Base-by-base conservation (phyloP, 2,888 invertebrate genomes). In the Hemaris fuciformis region DNA sequence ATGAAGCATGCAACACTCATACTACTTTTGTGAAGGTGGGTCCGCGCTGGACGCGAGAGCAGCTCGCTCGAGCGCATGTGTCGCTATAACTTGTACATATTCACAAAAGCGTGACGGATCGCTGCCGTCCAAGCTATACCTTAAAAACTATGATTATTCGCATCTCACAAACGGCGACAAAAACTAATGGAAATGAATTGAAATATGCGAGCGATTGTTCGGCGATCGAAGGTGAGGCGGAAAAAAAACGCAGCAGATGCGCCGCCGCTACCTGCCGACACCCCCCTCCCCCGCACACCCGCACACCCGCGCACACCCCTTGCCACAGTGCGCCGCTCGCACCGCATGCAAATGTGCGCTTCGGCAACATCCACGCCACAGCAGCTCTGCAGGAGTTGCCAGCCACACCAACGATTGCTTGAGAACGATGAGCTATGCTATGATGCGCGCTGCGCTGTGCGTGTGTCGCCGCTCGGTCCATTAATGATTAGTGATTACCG, bases 181-280 rank as follows among this genome's bases (percentile, higher is more conserved):
- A 71, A 69, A 67, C 66, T 57, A 60, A 60, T 64, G 60, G 63
- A 62, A 57, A 46, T 56, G 56, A 57, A 59, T 64, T 64, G 64
- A 63, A 64, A 64, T 65, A 61, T 45, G 53, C 41, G 61, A 62
- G 48, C 64, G 69, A 68, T 66, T 68, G 69, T 68, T 63, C 63
- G 61, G 43, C 23, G 18, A 31, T 62, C 56, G 62, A 38, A 58
- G 62, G 46, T 64, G 63, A 63, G 23, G 60, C 13, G 10, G 41
- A 18, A 53, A 60, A 60, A 60, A 64, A 63, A 68, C 64, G 58
- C 13, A 62, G 66, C 69, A 71, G 71, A 67, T 71, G 69, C 62
- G 63, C 61, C 66, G 23, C 62, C 61, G 63, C 66, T 53, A 53
- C 53, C 53, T 53, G 53, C 48, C 42, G 42, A 41, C 41, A 15